Conservation (phyloP, 2,888 invertebrate species). For the Cephalotes varians region DNA sequence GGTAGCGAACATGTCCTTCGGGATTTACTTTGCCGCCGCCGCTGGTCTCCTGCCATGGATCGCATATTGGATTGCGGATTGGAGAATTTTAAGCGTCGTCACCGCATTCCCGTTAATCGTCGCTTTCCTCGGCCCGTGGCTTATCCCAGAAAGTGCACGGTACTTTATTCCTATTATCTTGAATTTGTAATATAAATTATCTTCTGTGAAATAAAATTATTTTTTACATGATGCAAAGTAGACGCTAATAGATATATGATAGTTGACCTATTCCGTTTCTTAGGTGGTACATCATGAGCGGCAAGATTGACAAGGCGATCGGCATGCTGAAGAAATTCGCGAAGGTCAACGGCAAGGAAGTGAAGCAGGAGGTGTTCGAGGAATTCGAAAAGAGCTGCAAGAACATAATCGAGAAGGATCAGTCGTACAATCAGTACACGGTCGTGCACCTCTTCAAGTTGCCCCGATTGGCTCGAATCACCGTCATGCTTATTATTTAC, state of each 20-base stretch:
- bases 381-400: conserved; percentile 91
- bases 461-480: conserved; percentile 91
- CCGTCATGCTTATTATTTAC: conserved; percentile 92
- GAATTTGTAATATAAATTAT: background rate
- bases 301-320: conserved; percentile 92
- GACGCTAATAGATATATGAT: background rate
- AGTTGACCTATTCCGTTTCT: conserved; percentile 1
- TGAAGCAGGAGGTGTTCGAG: conserved; percentile 91
- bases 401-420: conserved; percentile 90
- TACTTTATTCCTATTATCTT: conserved; percentile 51
- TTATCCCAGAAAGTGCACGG: conserved; percentile 94
- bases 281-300: conserved; percentile 94
- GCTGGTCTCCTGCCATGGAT: conserved; percentile 94
- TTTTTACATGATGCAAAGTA: background rate
- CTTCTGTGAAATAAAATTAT: background rate
- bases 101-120: conserved; percentile 92
- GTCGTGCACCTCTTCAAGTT: conserved; percentile 93
- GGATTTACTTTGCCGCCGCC: conserved; percentile 94
- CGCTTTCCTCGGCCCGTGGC: conserved; percentile 91
- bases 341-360: conserved; percentile 91
- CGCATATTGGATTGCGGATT: conserved; percentile 92
- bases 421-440: conserved; percentile 90
- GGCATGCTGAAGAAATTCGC: conserved; percentile 93
- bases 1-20: conserved; percentile 96
- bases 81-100: conserved; percentile 91